Conservation (phyloP, 2,888 invertebrate genomes). For the Aproaerema taeniolella region DNA sequence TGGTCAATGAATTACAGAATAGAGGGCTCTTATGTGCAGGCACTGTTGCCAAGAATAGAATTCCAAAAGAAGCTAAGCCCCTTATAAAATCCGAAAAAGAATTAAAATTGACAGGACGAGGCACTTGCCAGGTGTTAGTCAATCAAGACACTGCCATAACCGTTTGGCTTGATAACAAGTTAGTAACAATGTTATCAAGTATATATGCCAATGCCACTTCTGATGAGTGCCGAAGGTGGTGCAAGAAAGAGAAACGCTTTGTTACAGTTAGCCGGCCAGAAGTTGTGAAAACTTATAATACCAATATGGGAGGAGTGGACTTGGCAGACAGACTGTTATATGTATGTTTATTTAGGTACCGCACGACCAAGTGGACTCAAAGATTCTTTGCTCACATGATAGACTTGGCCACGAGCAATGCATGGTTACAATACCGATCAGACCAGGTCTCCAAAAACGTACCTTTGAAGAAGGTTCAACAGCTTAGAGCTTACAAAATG, state of each 20-base stretch:
- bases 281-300: constrained; percentile 15
- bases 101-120: constrained; percentile 8
- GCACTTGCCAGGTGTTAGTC: constrained; percentile 11
- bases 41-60: constrained; percentile 13
- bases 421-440: constrained; percentile 9
- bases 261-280: constrained; percentile 16
- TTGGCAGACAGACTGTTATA: constrained; percentile 16
- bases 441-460: not conserved
- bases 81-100: constrained; percentile 2
- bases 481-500: not conserved
- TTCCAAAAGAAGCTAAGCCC: constrained; percentile 8
- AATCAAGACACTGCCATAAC: constrained; percentile 15
- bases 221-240: constrained; percentile 17
- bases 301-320: constrained; percentile 14
- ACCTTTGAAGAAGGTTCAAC: not conserved
- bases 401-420: constrained; percentile 6
- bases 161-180: constrained; percentile 20
- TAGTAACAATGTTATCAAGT: constrained; percentile 12
- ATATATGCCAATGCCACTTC: constrained; percentile 2
- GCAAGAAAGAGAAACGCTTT: constrained; percentile 14
- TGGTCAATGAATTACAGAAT: constrained; percentile 1
- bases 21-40: constrained; percentile 10
- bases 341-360: constrained; percentile 7
- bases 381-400: constrained; percentile 7
- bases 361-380: constrained; percentile 10